These are phyloP conservation scores for Pseudococcus viburni DNA, from an alignment of 2,888 invertebrate species.

Conservation along the genomic window DNA sequence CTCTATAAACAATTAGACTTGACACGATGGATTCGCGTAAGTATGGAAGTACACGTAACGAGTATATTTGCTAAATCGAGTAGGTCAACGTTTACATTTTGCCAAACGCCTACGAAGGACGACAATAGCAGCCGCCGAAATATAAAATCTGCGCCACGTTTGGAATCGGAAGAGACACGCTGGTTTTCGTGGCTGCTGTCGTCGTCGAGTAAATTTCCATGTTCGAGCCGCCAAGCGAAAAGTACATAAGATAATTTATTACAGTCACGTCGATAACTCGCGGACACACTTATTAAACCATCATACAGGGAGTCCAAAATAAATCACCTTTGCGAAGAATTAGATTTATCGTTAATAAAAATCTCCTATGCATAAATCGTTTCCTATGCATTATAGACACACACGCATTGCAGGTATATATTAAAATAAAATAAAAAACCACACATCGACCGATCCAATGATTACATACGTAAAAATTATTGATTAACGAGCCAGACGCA, in stretches of 20 bases:
- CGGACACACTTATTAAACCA: constrained; percentile 53
- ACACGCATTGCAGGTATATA: background rate
- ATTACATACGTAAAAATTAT: constrained; percentile 41
- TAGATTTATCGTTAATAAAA: constrained; percentile 47
- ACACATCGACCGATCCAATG: background rate
- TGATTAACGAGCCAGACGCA: constrained; percentile 34
- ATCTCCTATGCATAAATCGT: constrained; percentile 39
- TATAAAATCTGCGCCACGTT: background rate
- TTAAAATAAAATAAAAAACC: constrained; percentile 17
- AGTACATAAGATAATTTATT: constrained; percentile 1
- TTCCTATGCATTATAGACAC: background rate
- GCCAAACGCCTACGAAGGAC: constrained; percentile 43
- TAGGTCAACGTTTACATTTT: background rate
- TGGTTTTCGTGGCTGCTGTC: background rate
- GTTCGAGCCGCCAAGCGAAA: background rate
- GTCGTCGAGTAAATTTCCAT: constrained; percentile 21
- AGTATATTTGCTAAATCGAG: background rate
- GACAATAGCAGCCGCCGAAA: background rate
- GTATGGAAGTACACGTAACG: background rate
- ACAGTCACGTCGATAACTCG: constrained; percentile 51
- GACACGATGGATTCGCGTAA: background rate
- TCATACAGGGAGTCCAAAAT: constrained; percentile 47
- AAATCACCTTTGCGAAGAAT: constrained; percentile 23
- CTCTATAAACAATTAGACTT: background rate
- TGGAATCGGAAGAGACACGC: background rate